A percentile compares a stretch with the other conserved stretches of the same genome.
phyloP scores from a whole-genome alignment of 2,797 vertebrate species.

The Lacerta bilineata region DNA sequence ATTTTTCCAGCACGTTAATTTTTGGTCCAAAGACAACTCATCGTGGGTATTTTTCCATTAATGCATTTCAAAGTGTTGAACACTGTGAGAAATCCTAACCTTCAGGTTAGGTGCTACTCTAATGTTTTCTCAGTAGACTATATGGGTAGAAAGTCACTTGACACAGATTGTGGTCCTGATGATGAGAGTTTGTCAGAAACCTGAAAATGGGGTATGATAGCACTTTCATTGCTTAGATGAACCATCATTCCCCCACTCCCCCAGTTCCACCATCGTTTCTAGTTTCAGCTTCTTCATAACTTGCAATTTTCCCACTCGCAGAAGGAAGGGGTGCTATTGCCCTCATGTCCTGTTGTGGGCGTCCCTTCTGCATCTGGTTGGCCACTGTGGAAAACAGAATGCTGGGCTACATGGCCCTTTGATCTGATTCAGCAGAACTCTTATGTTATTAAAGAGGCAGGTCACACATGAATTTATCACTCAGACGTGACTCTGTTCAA shows the following conservation, averaged over 20 bases:
- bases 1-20: slow-evolving; percentile 64
- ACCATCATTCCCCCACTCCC: no score
- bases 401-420: no score
- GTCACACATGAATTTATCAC: not conserved
- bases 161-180: not conserved
- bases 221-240: not conserved
- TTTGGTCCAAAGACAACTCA: slow-evolving; percentile 57
- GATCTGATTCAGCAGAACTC: no score
- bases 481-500: not conserved
- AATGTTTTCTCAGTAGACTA: slow-evolving; percentile 24
- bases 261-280: not conserved
- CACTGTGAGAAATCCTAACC: not conserved
- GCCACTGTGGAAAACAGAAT: no score
- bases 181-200: not conserved
- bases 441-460: no score
- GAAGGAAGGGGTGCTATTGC: not conserved
- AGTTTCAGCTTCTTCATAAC: no score
- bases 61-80: slow-evolving; percentile 36
- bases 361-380: no score
- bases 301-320: not conserved
- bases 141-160: not conserved
- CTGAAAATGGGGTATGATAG: not conserved
- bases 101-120: not conserved
- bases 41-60: slow-evolving; percentile 24
- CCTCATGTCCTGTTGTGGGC: no score